These are phyloP conservation scores for Craniophora ligustri DNA, from an alignment of 2,888 invertebrate genomes.

Conservation along the genomic window DNA sequence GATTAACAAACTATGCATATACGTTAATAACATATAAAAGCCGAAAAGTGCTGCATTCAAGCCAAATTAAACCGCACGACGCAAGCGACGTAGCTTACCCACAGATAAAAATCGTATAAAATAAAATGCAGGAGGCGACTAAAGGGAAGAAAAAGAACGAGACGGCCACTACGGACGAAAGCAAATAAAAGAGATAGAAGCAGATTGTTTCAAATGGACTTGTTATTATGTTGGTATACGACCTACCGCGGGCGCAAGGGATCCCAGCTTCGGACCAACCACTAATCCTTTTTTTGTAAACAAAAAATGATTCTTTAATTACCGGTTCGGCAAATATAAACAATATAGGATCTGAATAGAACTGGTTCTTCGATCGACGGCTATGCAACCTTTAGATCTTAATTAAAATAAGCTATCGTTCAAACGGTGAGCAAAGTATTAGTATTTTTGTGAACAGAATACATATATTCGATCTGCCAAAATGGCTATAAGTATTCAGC, in stretches of 20 bases:
- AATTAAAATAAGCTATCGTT: too few relatives aligned
- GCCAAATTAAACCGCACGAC: conserved; percentile 51
- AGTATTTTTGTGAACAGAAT: too few relatives aligned
- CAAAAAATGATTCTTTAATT: conserved; percentile 32
- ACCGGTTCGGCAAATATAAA: conserved; percentile 17
- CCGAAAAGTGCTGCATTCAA: conserved; percentile 29
- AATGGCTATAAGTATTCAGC: too few relatives aligned
- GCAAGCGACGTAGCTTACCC: conserved; percentile 36
- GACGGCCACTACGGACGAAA: conserved; percentile 62
- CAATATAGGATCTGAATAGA: neutral
- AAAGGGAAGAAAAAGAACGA: conserved; percentile 60
- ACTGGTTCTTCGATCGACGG: neutral
- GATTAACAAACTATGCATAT: neutral
- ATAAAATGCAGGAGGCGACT: conserved; percentile 59
- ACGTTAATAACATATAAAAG: conserved; percentile 16
- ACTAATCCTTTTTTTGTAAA: conserved; percentile 40
- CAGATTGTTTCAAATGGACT: conserved; percentile 78
- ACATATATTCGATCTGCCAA: too few relatives aligned
- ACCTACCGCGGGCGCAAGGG: conserved; percentile 68
- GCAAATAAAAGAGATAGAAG: conserved; percentile 69
- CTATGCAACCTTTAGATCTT: neutral
- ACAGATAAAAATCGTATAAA: conserved; percentile 60
- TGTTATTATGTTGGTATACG: conserved; percentile 70
- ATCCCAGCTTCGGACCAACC: conserved; percentile 36
- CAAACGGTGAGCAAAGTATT: too few relatives aligned